These are phyloP conservation scores for Scaptomyza parva DNA, from an alignment of 2,888 invertebrate species.

Conservation along the genomic window DNA sequence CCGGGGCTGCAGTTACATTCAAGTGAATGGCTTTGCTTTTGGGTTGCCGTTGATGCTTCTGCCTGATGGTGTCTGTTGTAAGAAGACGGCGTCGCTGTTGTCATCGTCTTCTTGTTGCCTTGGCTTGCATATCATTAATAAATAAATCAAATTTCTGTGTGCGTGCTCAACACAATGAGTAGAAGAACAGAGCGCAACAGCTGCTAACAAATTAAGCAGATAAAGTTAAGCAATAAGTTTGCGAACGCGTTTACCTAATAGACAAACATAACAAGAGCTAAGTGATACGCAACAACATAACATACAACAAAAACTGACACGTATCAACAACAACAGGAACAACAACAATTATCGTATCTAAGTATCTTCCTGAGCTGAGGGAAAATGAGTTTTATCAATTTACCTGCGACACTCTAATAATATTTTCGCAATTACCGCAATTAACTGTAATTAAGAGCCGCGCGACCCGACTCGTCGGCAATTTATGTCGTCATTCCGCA, in stretches of 20 bases:
- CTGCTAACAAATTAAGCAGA: constrained; percentile 77
- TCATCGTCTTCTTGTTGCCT: constrained; percentile 15
- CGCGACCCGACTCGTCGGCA: constrained; percentile 41
- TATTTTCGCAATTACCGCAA: constrained; percentile 82
- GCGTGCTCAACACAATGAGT: constrained; percentile 40
- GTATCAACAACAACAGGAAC: not conserved
- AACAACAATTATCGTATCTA: constrained; percentile 7
- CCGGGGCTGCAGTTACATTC: constrained; percentile 52
- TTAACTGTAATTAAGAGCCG: constrained; percentile 77
- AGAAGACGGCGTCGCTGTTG: constrained; percentile 42
- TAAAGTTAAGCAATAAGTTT: constrained; percentile 64
- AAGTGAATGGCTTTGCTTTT: constrained; percentile 51
- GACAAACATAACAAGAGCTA: constrained; percentile 62
- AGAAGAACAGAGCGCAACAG: constrained; percentile 26
- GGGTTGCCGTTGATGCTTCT: constrained; percentile 29
- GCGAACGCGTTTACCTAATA: constrained; percentile 57
- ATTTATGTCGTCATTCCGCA: constrained; percentile 62
- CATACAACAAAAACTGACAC: no score
- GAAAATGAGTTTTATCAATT: constrained; percentile 70
- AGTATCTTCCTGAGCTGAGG: constrained; percentile 24
- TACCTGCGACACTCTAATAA: constrained; percentile 70
- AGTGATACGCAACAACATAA: constrained; percentile 34
- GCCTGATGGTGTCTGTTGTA: constrained; percentile 21
- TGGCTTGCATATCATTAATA: constrained; percentile 81
- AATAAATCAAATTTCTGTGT: constrained; percentile 79